Percentiles rank a stretch among this genome's conserved stretches.
Evolutionary conservation across 1,140 invertebrate species (phyloP).

Genomic region (Orius insidiosus): DNA sequence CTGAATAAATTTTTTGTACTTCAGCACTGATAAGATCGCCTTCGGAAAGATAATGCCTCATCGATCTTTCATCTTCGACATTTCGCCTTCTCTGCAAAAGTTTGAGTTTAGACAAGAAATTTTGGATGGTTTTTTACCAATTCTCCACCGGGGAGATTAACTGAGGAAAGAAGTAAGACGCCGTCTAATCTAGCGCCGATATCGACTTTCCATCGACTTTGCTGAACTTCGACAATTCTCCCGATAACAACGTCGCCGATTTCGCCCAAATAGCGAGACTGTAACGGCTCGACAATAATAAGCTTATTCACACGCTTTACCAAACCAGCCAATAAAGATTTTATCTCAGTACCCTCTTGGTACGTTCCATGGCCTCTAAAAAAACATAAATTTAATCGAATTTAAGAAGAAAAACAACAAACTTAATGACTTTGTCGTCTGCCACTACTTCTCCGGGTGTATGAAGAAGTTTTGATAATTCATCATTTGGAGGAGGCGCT

Average conservation of each 20-base stretch:
- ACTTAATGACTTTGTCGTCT: background rate
- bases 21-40: constrained; percentile 96
- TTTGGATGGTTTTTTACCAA: constrained; percentile 39
- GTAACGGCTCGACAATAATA: constrained; percentile 75
- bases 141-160: constrained; percentile 95
- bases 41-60: constrained; percentile 87
- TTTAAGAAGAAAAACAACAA: background rate
- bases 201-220: constrained; percentile 90
- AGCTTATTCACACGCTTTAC: constrained; percentile 90
- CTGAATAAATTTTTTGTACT: constrained; percentile 81
- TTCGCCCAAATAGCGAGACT: constrained; percentile 80
- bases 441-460: background rate
- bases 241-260: constrained; percentile 95
- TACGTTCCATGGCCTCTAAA: constrained; percentile 92
- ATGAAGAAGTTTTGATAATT: background rate
- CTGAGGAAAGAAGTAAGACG: constrained; percentile 71
- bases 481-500: background rate
- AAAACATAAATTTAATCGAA: constrained; percentile 4
- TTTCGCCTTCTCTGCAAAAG: constrained; percentile 53
- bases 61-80: constrained; percentile 92
- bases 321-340: constrained; percentile 84
- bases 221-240: constrained; percentile 76
- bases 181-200: constrained; percentile 83
- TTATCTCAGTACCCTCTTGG: constrained; percentile 53
- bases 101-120: background rate